A percentile compares a stretch with the other conserved stretches of the same genome.
phyloP scores from a whole-genome alignment of 2,888 invertebrate species.

The Ectemnius cavifrons region DNA sequence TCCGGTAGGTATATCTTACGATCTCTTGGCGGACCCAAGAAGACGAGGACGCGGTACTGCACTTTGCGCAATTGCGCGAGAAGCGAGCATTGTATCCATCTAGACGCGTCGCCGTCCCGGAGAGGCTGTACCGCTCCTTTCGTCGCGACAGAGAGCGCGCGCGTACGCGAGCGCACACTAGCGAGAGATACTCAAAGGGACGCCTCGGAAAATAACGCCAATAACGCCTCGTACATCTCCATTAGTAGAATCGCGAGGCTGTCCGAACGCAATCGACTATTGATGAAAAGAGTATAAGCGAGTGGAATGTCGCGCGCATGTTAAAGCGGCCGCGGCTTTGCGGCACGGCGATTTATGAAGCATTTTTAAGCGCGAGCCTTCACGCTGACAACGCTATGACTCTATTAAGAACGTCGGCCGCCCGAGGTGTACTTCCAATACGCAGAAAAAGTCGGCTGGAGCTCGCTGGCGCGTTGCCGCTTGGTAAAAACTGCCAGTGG shows the following conservation, averaged over 20 bases:
- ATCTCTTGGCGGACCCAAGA: conserved; percentile 12
- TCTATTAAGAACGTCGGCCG: conserved; percentile 19
- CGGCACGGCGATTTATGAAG: conserved; percentile 31
- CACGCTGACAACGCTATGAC: conserved; percentile 27
- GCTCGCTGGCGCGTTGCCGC: neutral
- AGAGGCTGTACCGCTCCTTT: conserved; percentile 21
- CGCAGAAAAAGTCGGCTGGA: neutral
- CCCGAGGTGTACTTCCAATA: neutral
- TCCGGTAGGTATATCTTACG: conserved; percentile 25
- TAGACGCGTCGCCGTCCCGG: conserved; percentile 22
- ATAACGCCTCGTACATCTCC: conserved; percentile 50
- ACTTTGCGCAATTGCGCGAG: conserved; percentile 32
- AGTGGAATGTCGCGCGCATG: conserved; percentile 40
- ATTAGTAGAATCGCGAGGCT: conserved; percentile 38
- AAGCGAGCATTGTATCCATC: conserved; percentile 28
- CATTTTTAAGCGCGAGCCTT: conserved; percentile 28
- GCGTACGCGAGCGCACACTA: neutral
- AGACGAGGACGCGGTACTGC: conserved; percentile 14
- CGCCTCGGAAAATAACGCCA: conserved; percentile 31
- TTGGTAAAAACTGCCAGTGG: neutral
- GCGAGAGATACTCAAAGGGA: conserved; percentile 19
- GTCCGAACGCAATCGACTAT: conserved; percentile 11
- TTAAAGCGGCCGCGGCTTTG: conserved; percentile 27
- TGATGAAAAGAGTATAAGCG: conserved; percentile 34
- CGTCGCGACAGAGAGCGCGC: too few relatives aligned